Percentiles rank a stretch among this genome's conserved stretches.
Evolutionary conservation across 2,888 invertebrate species (phyloP).

Genomic region (Ephialtes manifestator): DNA sequence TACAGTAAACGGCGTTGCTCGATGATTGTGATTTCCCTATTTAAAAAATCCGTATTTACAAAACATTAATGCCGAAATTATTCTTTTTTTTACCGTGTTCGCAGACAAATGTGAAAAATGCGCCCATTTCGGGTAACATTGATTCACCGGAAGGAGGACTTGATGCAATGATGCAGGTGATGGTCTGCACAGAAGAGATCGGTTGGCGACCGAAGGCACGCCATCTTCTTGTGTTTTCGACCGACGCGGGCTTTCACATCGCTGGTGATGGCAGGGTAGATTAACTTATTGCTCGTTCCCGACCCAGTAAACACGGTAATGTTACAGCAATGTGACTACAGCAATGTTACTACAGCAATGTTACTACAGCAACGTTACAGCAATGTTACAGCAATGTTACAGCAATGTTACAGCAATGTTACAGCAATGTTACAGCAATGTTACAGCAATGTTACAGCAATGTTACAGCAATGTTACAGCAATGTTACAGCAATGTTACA

Average conservation of each 20-base stretch:
- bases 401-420: too few relatives aligned
- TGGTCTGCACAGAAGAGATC: slow-evolving; percentile 90
- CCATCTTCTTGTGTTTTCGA: slow-evolving; percentile 92
- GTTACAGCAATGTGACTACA: too few relatives aligned
- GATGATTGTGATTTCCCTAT: not conserved
- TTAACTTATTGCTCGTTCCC: not conserved
- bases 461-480: too few relatives aligned
- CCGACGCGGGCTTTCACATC: slow-evolving; percentile 92
- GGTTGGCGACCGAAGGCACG: slow-evolving; percentile 93
- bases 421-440: too few relatives aligned
- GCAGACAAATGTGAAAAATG: slow-evolving; percentile 83
- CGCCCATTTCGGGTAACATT: slow-evolving; percentile 87
- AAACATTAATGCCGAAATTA: too few relatives aligned
- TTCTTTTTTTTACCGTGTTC: slow-evolving; percentile 23
- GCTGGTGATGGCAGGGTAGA: slow-evolving; percentile 86
- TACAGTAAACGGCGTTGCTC: not conserved
- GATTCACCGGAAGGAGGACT: slow-evolving; percentile 94
- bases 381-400: too few relatives aligned
- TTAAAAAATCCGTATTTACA: too few relatives aligned
- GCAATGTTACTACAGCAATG: too few relatives aligned
- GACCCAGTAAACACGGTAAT: too few relatives aligned
- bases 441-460: too few relatives aligned
- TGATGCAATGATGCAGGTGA: slow-evolving; percentile 95
- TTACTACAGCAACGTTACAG: too few relatives aligned
- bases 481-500: too few relatives aligned